Base-by-base conservation (phyloP, 2,113 vertebrate species). In the Ptyas mucosa region DNA sequence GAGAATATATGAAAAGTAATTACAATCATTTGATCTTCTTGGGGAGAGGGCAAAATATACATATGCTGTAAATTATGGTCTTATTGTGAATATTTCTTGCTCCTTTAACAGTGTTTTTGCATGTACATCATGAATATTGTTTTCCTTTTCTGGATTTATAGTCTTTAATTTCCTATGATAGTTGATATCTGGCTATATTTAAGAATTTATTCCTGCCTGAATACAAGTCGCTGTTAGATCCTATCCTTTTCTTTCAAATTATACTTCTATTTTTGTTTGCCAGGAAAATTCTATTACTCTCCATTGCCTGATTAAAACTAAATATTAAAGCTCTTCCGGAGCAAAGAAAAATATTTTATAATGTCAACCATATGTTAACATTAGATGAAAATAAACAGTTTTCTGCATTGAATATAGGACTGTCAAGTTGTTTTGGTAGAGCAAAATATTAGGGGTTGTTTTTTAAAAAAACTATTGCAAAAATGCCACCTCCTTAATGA, bases 161-260 rank as follows among this genome's bases (percentile, higher is more conserved):
- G 23, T 39, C 26, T 43, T 39, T 53, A 4, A 75, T 93, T 54
- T 58, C 21, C 91, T 0, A 0, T 3, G 21, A 1, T 43, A 39
- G 92, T 90, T 92, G 18, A 81, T 51, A 89, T 34, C 64, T 85
- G 1, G 0, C 7, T 94, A n/a, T 58, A 88, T 0, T 15, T 87
- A 43, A 93, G n/a, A 89, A 86, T 90, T 15, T 43, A 81, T 20
- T 81, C 24, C 92, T 43, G 23, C 34, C 49, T 91, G 21, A 96
- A 24, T 53, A 92, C 87, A 51, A 89, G 3, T 7, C 93, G 9
- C 52, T 3, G 24, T 88, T 93, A 21, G 90, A 96, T 86, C 92
- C 92, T 54, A 14, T 94, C 20, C 89, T 95, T 89, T 88, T 94
- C 29, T 92, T 93, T 95, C n/a, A 96, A 94, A 94, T 85, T 87